Conservation (phyloP, 2,888 invertebrate species). For the Carterocephalus palaemon region DNA sequence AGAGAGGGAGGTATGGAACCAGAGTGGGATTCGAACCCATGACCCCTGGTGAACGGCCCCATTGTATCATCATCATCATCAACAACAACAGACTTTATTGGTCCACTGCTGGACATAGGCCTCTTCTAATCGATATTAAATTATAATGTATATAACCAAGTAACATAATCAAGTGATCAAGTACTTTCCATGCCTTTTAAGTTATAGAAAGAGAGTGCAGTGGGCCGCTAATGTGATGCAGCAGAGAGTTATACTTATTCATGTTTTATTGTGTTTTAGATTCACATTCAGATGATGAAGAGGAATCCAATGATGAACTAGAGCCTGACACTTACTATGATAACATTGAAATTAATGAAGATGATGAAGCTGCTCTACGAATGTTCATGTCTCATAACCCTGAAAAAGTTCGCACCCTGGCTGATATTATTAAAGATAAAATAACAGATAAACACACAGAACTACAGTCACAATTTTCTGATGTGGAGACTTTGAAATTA, state of each 20-base stretch:
- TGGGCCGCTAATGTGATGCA: neutral
- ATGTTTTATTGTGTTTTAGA: too few species aligned
- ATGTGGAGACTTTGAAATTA: conserved; percentile 85
- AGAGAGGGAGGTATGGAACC: too few species aligned
- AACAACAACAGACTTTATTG: too few species aligned
- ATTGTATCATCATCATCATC: too few species aligned
- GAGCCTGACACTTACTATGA: conserved; percentile 82
- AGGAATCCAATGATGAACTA: conserved; percentile 75
- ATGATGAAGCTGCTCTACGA: conserved; percentile 92
- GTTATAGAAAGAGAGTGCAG: too few species aligned
- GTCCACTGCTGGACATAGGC: too few species aligned
- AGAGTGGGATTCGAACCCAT: too few species aligned
- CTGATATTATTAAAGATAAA: conserved; percentile 95
- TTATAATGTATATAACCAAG: too few species aligned
- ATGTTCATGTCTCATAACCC: conserved; percentile 81
- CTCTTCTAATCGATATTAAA: too few species aligned
- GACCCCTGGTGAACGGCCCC: too few species aligned
- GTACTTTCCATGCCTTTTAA: too few species aligned
- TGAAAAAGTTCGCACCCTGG: conserved; percentile 84
- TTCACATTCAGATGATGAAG: conserved; percentile 63
- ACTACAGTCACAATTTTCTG: conserved; percentile 90
- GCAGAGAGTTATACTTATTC: conserved; percentile 3
- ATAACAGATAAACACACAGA: conserved; percentile 95
- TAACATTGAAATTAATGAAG: conserved; percentile 88
- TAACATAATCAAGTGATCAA: too few species aligned